Conservation (phyloP, 2,113 vertebrate species). For the Apeltes quadracus region DNA sequence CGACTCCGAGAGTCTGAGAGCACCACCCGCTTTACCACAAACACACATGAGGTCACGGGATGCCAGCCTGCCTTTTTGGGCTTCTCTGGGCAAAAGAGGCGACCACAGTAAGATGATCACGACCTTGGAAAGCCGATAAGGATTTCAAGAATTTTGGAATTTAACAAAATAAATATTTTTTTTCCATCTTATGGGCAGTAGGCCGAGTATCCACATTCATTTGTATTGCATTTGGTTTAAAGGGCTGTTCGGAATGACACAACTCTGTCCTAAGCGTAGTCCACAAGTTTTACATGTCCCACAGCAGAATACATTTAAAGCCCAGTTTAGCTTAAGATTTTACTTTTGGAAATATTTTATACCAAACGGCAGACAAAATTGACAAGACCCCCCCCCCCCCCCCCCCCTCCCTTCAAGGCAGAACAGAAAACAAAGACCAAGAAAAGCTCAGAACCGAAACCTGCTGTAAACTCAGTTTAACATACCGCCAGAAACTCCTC, state of each 20-base stretch:
- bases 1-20: slow-evolving; percentile 19
- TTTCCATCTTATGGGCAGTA: neutral
- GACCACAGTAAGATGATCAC: slow-evolving; percentile 22
- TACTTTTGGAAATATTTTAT: neutral
- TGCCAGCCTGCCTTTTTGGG: slow-evolving; percentile 20
- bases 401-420: no score
- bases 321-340: neutral
- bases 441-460: neutral
- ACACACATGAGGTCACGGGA: slow-evolving; percentile 16
- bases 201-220: neutral
- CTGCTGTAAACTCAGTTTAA: slow-evolving; percentile 4
- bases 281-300: neutral
- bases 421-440: slow-evolving; percentile 23
- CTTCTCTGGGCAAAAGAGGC: neutral
- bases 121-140: slow-evolving; percentile 1
- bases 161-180: neutral
- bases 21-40: slow-evolving; percentile 27
- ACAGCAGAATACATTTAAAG: neutral
- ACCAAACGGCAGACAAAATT: neutral
- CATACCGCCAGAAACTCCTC: slow-evolving; percentile 92
- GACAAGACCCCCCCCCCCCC: no score
- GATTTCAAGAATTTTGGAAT: neutral
- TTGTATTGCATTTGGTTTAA: neutral
- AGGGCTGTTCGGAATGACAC: slow-evolving; percentile 6
- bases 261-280: neutral